Evolutionary conservation across 2,113 vertebrate species (phyloP).

Genomic region (Burhinus bistriatus): DNA sequence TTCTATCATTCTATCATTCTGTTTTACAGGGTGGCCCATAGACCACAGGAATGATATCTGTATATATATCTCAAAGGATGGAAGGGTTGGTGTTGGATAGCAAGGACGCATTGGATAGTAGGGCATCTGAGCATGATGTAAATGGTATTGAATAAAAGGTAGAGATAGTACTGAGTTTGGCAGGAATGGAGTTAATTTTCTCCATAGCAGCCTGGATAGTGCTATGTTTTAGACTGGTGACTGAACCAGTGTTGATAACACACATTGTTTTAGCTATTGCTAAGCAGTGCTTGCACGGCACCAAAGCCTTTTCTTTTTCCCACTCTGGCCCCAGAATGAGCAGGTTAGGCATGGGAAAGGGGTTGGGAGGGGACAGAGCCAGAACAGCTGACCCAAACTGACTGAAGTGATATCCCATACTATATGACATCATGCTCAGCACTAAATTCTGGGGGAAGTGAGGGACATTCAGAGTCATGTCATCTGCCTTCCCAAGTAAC

Average conservation of each 20-base stretch:
- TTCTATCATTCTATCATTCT: background rate
- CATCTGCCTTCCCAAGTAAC: background rate
- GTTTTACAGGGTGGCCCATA: background rate
- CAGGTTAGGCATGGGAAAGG: background rate
- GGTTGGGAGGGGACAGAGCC: background rate
- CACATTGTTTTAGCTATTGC: background rate
- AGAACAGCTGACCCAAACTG: background rate
- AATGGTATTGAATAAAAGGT: background rate
- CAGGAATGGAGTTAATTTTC: background rate
- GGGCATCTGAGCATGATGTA: background rate
- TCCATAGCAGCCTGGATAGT: background rate
- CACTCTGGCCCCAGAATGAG: background rate
- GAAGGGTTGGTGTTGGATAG: background rate
- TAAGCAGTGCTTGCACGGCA: background rate
- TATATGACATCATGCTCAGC: accelerated
- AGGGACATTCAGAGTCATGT: background rate
- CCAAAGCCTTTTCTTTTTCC: background rate
- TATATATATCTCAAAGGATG: background rate
- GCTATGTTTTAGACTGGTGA: background rate
- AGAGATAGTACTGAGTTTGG: background rate
- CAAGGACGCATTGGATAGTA: background rate
- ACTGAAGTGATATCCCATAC: background rate
- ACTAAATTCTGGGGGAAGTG: background rate
- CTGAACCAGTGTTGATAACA: background rate
- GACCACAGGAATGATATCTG: background rate